Evolutionary conservation across 2,113 vertebrate genomes (phyloP).

Genomic region (Protobothrops mucrosquamatus): DNA sequence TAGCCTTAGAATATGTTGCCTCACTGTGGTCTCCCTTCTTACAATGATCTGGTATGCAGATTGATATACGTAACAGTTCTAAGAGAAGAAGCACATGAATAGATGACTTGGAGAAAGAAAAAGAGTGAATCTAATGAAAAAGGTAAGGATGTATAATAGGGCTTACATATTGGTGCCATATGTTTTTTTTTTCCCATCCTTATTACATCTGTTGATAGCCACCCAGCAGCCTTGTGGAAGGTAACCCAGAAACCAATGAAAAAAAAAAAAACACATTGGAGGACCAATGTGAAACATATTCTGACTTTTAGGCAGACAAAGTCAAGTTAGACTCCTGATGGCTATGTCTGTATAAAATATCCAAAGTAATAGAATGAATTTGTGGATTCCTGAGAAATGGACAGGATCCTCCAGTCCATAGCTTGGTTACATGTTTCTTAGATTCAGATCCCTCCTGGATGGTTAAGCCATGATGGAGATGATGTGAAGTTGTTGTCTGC

Average conservation of each 20-base stretch:
- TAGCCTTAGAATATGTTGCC: neutral
- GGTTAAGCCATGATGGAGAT: neutral
- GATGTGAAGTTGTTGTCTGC: neutral
- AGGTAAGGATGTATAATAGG: neutral
- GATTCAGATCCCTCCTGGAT: neutral
- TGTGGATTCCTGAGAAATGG: neutral
- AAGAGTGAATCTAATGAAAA: neutral
- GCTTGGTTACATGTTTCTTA: neutral
- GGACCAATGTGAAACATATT: neutral
- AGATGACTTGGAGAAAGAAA: neutral
- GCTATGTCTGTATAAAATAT: neutral
- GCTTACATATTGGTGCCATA: neutral
- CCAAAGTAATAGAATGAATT: neutral
- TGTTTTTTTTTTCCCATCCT: neutral
- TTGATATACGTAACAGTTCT: neutral
- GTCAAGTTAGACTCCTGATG: neutral
- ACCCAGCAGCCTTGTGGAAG: neutral
- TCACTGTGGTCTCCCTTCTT: neutral
- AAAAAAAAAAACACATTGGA: neutral
- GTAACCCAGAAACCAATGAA: neutral
- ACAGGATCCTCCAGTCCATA: neutral
- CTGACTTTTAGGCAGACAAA: neutral
- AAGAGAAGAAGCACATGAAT: neutral
- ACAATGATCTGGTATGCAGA: neutral
- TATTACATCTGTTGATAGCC: neutral